Conservation (phyloP, 2,797 vertebrate species). For the Hydrolagus colliei region DNA sequence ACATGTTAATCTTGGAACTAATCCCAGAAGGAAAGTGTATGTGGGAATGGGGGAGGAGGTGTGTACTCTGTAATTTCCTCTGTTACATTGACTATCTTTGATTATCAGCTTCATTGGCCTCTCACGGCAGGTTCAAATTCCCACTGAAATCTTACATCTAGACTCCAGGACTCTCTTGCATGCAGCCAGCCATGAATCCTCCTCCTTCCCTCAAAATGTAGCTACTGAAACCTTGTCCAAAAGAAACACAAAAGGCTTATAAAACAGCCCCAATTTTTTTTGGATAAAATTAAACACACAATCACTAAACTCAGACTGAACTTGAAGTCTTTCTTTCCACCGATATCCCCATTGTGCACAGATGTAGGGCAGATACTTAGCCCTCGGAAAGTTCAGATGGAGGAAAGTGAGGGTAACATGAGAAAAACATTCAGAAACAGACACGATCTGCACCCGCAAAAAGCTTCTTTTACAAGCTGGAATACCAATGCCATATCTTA, state of each 20-base stretch:
- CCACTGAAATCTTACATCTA: not conserved
- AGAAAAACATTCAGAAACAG: not conserved
- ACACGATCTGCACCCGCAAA: not conserved
- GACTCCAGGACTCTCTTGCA: not conserved
- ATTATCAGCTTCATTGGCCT: not conserved
- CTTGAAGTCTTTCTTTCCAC: not conserved
- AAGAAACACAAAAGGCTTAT: not conserved
- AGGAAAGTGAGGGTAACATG: not conserved
- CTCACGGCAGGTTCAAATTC: not conserved
- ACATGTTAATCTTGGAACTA: conserved; percentile 21
- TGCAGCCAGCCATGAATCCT: not conserved
- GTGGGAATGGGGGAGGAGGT: too few relatives aligned
- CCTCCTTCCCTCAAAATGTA: not conserved
- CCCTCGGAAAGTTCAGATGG: not conserved
- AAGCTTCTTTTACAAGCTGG: not conserved
- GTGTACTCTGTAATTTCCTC: too few relatives aligned
- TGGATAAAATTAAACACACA: not conserved
- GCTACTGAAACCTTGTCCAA: conserved; percentile 2
- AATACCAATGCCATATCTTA: not conserved
- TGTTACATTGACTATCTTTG: too few relatives aligned
- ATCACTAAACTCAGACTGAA: not conserved
- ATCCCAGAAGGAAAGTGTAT: not conserved
- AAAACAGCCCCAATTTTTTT: not conserved
- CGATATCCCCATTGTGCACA: not conserved
- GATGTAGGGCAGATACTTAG: conserved; percentile 9